Base-by-base conservation (phyloP, 2,113 vertebrate species). In the rabbit (Oryctolagus cuniculus) region DNA sequence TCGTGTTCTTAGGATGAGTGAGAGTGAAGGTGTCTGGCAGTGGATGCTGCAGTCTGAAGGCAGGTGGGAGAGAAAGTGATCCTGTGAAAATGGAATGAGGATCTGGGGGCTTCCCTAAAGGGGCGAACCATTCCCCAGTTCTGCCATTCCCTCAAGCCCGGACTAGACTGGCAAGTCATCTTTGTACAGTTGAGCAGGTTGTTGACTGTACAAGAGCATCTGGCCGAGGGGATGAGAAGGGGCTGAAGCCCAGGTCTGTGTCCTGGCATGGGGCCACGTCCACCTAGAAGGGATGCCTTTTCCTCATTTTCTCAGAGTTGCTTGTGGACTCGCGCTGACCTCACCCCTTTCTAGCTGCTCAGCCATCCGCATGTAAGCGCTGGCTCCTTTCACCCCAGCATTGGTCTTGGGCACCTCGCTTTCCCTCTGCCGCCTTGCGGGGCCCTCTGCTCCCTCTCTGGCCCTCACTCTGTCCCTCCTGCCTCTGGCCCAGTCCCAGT, bases 311-410 rank as follows among this genome's bases (percentile, higher is more conserved):
- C 81, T 66, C 13, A 5, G 4, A 58, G 69, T 10, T 49, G 36
- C 10, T 38, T 31, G 16, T 19, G 38, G 69, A 21, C 49, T 22
- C 36, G 44, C 12, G 3, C 29, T n/a, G 66, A 44, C 61, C 72
- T 34, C 83, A 63, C 5, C 36, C 17, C 5, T 12, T 69, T 55
- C 51, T 29, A 17, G 69, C 22, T 0, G 3, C 29, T 27, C 27
- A 7, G 9, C 6, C 11, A 74, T 34, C 74, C 10, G 8, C 15
- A 4, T 31, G 63, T 34, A 24, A 80, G 79, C 3, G 0, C 29
- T 8, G 10, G 4, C 27, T 38, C 38, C 10, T 12, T 24, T 10
- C 11, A 6, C 5, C 4, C 7, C 0, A 0, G 15, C 6, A 19
- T 17, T 7, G 2, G 36, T 25, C 5, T 44, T 66, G 6, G 55